Evolutionary conservation across 1,140 invertebrate species (phyloP).

Genomic region (Drosophila nannoptera): DNA sequence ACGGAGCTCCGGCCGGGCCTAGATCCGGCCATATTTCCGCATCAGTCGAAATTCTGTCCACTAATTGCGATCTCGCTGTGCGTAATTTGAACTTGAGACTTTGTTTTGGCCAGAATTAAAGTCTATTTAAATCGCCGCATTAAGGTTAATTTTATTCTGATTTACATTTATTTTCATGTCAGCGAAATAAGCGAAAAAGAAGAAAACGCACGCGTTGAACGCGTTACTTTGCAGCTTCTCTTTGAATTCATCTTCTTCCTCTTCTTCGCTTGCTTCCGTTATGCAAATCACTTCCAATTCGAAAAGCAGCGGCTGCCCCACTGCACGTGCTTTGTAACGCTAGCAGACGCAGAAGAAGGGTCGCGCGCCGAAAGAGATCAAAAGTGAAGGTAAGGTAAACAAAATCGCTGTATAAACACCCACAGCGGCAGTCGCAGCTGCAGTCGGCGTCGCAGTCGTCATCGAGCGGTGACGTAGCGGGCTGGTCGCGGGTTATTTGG

Average conservation of each 20-base stretch:
- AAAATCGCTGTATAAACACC: constrained; percentile 37
- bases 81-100: constrained; percentile 32
- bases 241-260: not conserved
- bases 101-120: constrained; percentile 17
- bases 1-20: no score
- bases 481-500: not conserved
- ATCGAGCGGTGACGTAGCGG: not conserved
- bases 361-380: not conserved
- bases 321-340: constrained; percentile 25
- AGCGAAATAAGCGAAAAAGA: constrained; percentile 5
- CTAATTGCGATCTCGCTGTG: constrained; percentile 21
- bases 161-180: not conserved
- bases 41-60: constrained; percentile 20
- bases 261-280: constrained; percentile 26
- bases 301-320: not conserved
- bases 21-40: constrained; percentile 18
- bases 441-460: not conserved
- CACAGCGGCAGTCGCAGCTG: constrained; percentile 2
- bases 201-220: constrained; percentile 21
- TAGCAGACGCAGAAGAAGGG: not conserved
- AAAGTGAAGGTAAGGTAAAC: constrained; percentile 39
- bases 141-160: constrained; percentile 32
- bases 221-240: not conserved
- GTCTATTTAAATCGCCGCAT: constrained; percentile 23
- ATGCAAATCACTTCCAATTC: constrained; percentile 25